phyloP scores from a whole-genome alignment of 2,888 invertebrate genomes.

The Amphimallon solstitiale region DNA sequence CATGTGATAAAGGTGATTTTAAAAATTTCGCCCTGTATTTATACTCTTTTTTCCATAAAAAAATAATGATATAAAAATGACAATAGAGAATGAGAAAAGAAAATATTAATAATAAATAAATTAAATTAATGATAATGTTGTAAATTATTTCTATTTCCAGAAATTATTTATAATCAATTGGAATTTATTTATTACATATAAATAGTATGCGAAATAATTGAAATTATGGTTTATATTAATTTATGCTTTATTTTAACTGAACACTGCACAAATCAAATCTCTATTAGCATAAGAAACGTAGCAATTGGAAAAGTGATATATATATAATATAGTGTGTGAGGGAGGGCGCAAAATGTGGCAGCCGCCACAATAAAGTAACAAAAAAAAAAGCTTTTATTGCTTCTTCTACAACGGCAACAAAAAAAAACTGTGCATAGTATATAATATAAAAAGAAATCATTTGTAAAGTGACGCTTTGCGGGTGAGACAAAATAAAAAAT shows the following conservation, averaged over 20 bases:
- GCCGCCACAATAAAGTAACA: constrained; percentile 7
- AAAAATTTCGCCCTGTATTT: too few relatives aligned
- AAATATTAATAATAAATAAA: too few relatives aligned
- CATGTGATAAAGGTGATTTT: too few relatives aligned
- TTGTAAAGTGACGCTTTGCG: constrained; percentile 29
- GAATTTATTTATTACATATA: background rate
- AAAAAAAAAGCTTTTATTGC: constrained; percentile 7
- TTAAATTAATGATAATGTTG: too few relatives aligned
- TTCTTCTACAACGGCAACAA: constrained; percentile 15
- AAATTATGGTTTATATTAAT: background rate
- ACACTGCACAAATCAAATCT: constrained; percentile 1
- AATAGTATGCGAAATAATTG: background rate
- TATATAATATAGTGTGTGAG: background rate
- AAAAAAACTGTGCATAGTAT: background rate
- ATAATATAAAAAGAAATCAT: constrained; percentile 12
- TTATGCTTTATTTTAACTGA: background rate
- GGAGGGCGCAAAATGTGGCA: constrained; percentile 4
- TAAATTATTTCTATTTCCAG: too few relatives aligned
- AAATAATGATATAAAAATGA: too few relatives aligned
- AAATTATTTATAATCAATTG: too few relatives aligned
- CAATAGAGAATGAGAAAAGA: too few relatives aligned
- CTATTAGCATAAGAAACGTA: constrained; percentile 6
- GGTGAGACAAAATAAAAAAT: constrained; percentile 32
- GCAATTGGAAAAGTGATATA: constrained; percentile 4
- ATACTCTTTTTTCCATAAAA: too few relatives aligned